Conservation (phyloP, 2,797 vertebrate genomes). For the Atherinosoma microstoma region DNA sequence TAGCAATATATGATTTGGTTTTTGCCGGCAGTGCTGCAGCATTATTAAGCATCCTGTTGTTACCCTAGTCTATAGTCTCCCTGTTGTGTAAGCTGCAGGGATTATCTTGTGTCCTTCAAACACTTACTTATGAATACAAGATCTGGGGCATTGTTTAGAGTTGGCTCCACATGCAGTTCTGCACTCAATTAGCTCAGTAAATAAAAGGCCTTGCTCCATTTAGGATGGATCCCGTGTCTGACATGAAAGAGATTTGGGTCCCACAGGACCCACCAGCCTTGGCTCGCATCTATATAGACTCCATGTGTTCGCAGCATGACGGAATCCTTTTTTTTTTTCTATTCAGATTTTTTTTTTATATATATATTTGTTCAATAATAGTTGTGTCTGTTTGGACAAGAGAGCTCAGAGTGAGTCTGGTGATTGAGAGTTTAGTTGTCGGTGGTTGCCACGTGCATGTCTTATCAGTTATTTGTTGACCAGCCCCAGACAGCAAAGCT, state of each 20-base stretch:
- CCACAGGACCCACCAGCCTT: slow-evolving; percentile 67
- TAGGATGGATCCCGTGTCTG: slow-evolving; percentile 78
- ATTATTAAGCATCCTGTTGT: slow-evolving; percentile 3
- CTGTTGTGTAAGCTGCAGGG: slow-evolving; percentile 63
- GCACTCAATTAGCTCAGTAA: slow-evolving; percentile 79
- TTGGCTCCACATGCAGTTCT: slow-evolving; percentile 63
- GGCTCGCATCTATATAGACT: slow-evolving; percentile 64
- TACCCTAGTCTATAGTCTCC: slow-evolving; percentile 50
- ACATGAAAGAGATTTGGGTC: slow-evolving; percentile 78
- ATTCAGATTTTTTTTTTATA: not conserved
- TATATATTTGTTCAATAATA: slow-evolving; percentile 41
- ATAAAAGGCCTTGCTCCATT: slow-evolving; percentile 81
- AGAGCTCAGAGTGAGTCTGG: slow-evolving; percentile 44
- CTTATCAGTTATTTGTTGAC: slow-evolving; percentile 75
- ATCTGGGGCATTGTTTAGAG: slow-evolving; percentile 78
- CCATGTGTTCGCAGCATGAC: slow-evolving; percentile 54
- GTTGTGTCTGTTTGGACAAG: slow-evolving; percentile 20
- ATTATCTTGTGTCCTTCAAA: slow-evolving; percentile 80
- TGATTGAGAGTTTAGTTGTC: slow-evolving; percentile 59
- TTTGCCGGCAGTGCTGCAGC: slow-evolving; percentile 39
- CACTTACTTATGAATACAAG: slow-evolving; percentile 72
- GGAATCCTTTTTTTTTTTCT: slow-evolving; percentile 16
- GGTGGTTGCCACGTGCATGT: slow-evolving; percentile 56
- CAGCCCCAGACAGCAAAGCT: slow-evolving; percentile 69
- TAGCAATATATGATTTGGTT: slow-evolving; percentile 63